Evolutionary conservation across 1,140 invertebrate genomes (phyloP), one percentile per base, ranked within the genome.

Genomic region (Rhopalosiphum maidis): DNA sequence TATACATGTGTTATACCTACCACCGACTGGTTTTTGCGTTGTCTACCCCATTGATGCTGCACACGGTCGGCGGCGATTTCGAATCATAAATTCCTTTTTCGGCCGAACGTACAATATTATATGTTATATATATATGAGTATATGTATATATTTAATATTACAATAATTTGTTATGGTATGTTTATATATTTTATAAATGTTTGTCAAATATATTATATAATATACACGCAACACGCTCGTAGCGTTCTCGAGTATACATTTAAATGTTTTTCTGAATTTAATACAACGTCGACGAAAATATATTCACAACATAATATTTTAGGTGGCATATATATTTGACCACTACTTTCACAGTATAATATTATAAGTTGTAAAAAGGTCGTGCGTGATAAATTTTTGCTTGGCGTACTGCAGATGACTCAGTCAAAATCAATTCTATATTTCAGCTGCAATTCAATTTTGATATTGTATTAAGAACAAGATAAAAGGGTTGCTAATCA

Each of bases 11-110:
- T 68, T 68, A 51, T 51, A 46, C 25, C 41, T n/a, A 48, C 82
- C 82, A n/a, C 37, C 60, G 55, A 91, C 90, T 77, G 55, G 90
- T 91, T 91, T 90, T 90, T 22, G 37, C 37, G 35, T 11, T 15
- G 51, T 30, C 35, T n/a, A n/a, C 30, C 85, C 85, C 85, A 46
- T 86, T 86, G 85, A 86, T 46, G 37, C 23, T 37, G 83, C 83
- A 41, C 37, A 37, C 83, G 37, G n/a, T 35, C 23, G 37, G 23
- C 41, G 85, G 43, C 41, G 85, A 25, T 37, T 6, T 43, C 25
- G 85, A 23, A 43, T 30, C 30, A 87, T 87, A 46, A 46, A 87
- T 87, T 87, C 37, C 83, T 41, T 85, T 85, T 85, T 85, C 83
- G 23, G 37, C 37, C 23, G 41, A 8, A 23, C 83, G 30, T 30